phyloP scores from a whole-genome alignment of 2,113 vertebrate genomes.

The Petrocephalus microphthalmus region DNA sequence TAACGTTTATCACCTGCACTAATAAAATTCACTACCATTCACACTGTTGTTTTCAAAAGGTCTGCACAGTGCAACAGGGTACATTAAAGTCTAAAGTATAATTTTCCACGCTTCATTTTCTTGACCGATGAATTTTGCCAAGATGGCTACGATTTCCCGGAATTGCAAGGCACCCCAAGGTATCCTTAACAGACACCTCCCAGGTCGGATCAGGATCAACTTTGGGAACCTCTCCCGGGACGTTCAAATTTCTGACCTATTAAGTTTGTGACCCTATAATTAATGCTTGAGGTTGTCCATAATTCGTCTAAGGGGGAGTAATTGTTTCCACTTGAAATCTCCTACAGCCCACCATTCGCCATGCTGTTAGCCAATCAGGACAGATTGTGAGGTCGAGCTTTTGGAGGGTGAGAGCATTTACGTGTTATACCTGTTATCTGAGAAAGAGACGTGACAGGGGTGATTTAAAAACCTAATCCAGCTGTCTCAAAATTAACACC shows the following conservation, averaged over 20 bases:
- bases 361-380: neutral
- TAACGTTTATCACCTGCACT: neutral
- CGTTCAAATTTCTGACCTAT: slow-evolving; percentile 11
- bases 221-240: neutral
- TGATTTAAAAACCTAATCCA: neutral
- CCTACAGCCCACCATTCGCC: neutral
- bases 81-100: neutral
- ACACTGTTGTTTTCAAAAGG: neutral
- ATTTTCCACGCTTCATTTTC: neutral
- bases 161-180: neutral
- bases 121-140: neutral
- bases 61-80: neutral
- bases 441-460: neutral
- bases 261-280: slow-evolving; percentile 14
- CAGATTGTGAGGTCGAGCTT: neutral
- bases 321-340: slow-evolving; percentile 20
- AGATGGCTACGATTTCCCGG: neutral
- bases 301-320: neutral
- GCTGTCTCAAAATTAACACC: neutral
- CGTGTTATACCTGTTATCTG: neutral
- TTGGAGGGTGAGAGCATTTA: neutral
- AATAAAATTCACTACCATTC: neutral
- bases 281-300: slow-evolving; percentile 3
- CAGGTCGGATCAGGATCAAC: neutral
- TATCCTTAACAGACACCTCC: neutral